phyloP scores from a whole-genome alignment of 2,888 invertebrate genomes.

The Malthinus flaveolus region DNA sequence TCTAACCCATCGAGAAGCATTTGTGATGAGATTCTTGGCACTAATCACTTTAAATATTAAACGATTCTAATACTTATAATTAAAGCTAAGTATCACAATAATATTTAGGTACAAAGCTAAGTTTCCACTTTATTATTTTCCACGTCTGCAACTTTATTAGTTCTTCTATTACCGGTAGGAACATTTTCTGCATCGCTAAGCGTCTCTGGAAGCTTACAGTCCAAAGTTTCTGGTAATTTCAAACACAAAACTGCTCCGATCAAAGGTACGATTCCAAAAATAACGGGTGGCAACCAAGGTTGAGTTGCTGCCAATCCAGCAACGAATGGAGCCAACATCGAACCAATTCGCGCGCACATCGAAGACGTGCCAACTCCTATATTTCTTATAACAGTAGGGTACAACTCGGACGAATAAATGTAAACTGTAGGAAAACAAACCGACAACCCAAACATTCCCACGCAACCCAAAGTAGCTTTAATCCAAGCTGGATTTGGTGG shows the following conservation, averaged over 20 bases:
- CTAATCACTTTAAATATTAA: too few relatives aligned
- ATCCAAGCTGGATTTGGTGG: slow-evolving; percentile 58
- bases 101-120: neutral
- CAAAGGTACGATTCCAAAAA: slow-evolving; percentile 72
- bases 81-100: too few relatives aligned
- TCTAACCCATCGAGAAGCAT: too few relatives aligned
- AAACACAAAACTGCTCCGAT: slow-evolving; percentile 69
- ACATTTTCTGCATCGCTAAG: slow-evolving; percentile 77
- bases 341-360: slow-evolving; percentile 83
- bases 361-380: slow-evolving; percentile 85
- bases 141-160: neutral
- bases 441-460: slow-evolving; percentile 80
- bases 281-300: slow-evolving; percentile 68
- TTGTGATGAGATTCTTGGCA: too few relatives aligned
- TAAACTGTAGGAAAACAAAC: slow-evolving; percentile 85
- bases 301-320: slow-evolving; percentile 62
- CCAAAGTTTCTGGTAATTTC: slow-evolving; percentile 77
- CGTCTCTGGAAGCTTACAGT: slow-evolving; percentile 76
- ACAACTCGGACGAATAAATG: slow-evolving; percentile 84
- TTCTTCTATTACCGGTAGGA: slow-evolving; percentile 46
- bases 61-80: too few relatives aligned
- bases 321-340: slow-evolving; percentile 83
- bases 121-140: slow-evolving; percentile 17
- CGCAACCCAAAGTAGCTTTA: slow-evolving; percentile 67
- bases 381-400: slow-evolving; percentile 87